phyloP scores from a whole-genome alignment of 2,113 vertebrate genomes.

The Geothlypis trichas region DNA sequence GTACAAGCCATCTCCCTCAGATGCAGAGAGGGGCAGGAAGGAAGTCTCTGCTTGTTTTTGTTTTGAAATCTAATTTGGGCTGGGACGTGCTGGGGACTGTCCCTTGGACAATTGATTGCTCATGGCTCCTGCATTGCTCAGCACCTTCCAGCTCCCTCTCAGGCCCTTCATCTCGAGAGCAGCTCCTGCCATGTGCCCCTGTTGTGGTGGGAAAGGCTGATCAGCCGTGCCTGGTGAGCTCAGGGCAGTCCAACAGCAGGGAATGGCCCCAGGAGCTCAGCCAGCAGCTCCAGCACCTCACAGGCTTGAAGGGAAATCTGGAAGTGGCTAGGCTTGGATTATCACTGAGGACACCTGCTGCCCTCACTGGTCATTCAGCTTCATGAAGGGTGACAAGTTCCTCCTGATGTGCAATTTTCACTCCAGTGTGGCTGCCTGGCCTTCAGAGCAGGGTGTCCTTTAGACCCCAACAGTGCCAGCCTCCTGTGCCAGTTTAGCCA shows the following conservation, averaged over 20 bases:
- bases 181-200: neutral
- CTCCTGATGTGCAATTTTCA: neutral
- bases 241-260: neutral
- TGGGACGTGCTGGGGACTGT: neutral
- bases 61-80: neutral
- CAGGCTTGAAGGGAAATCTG: neutral
- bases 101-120: neutral
- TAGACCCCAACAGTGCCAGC: rapidly evolving
- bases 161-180: neutral
- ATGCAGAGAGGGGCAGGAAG: neutral
- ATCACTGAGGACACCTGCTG: neutral
- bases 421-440: neutral
- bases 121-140: neutral
- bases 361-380: neutral
- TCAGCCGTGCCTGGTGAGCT: neutral
- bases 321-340: neutral
- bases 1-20: neutral
- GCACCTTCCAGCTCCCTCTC: neutral
- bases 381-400: neutral
- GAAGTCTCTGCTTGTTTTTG: neutral
- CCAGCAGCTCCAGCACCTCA: neutral
- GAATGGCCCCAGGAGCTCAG: neutral
- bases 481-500: neutral
- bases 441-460: neutral
- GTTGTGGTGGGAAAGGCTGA: neutral